Conservation (phyloP, 2,888 invertebrate species). For the Folsomia candida region DNA sequence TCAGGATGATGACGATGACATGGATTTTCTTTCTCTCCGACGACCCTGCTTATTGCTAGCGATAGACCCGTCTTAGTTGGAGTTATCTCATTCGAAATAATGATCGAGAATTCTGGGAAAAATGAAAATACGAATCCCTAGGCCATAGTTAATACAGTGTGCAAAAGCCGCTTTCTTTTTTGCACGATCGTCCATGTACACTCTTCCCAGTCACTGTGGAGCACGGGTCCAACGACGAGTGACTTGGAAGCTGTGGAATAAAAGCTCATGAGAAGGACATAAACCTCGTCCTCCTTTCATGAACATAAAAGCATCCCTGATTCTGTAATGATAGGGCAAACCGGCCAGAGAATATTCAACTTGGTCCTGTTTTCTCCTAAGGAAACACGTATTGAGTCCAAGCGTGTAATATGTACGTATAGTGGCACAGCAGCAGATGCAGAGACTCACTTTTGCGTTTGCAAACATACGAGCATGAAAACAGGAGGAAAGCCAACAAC, state of each 20-base stretch:
- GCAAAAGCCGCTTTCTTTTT: neutral
- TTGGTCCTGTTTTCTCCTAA: too few species aligned
- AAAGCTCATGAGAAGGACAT: conserved; percentile 6
- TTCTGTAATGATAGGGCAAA: conserved; percentile 3
- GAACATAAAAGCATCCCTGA: conserved; percentile 5
- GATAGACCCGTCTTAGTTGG: neutral
- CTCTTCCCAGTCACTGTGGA: neutral
- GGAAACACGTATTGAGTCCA: too few species aligned
- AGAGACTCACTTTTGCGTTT: too few species aligned
- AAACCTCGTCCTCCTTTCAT: conserved; percentile 1
- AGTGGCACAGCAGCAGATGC: too few species aligned
- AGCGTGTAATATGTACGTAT: too few species aligned
- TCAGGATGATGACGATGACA: neutral
- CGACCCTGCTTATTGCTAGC: neutral
- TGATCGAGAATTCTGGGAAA: neutral
- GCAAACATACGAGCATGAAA: too few species aligned
- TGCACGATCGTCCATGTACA: neutral
- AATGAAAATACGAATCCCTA: neutral
- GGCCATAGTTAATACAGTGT: neutral
- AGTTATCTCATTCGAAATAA: neutral
- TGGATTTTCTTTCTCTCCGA: neutral
- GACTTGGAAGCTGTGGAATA: neutral
- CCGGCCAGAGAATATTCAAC: too few species aligned
- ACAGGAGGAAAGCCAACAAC: too few species aligned
- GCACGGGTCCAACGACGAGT: neutral